A percentile compares a stretch with the other conserved stretches of the same genome.
Conservation (phyloP, 2,113 vertebrate species). For the Hippocampus zosterae region DNA sequence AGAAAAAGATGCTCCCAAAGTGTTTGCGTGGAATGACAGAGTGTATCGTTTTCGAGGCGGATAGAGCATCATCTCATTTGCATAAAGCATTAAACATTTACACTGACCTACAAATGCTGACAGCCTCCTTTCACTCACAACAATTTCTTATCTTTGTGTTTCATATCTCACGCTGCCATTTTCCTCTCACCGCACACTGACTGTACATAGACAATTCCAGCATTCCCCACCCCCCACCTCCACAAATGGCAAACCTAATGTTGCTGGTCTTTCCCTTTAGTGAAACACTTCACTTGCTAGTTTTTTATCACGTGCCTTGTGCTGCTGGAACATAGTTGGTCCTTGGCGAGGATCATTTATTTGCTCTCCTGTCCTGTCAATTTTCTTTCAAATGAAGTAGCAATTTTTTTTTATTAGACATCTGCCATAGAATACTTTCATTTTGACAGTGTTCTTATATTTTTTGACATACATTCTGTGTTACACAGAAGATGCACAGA, state of each 20-base stretch:
- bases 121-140: conserved; percentile 46
- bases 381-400: no score
- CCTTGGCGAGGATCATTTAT: no score
- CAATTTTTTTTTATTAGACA: no score
- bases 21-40: conserved; percentile 15
- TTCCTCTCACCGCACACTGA: conserved; percentile 3
- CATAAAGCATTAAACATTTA: conserved; percentile 77
- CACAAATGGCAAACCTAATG: background rate
- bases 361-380: no score
- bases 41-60: conserved; percentile 18
- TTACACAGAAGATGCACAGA: no score
- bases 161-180: conserved; percentile 20
- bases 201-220: background rate
- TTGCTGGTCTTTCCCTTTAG: background rate
- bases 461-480: no score
- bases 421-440: no score
- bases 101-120: conserved; percentile 68
- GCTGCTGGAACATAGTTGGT: no score
- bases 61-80: conserved; percentile 49
- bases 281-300: background rate
- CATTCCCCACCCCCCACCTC: no score
- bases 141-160: conserved; percentile 27
- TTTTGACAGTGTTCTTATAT: no score
- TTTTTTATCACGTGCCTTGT: no score
- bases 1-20: conserved; percentile 29